A percentile compares a stretch with the other conserved stretches of the same genome.
phyloP scores from a whole-genome alignment of 2,113 vertebrate species.

The Baryphthengus martii region DNA sequence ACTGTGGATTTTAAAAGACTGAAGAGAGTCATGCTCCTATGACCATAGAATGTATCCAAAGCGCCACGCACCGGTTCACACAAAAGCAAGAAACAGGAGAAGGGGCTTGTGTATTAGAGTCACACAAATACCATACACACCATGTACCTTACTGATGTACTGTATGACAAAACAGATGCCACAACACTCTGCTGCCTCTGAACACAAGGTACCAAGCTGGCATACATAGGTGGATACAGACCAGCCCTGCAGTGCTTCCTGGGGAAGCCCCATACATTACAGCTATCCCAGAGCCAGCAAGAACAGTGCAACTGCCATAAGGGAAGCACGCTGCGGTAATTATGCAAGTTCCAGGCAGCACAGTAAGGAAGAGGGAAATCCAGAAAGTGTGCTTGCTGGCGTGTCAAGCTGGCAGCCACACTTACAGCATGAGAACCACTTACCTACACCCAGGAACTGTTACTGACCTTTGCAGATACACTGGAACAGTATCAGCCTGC shows the following conservation, averaged over 20 bases:
- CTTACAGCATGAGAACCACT: neutral
- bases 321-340: neutral
- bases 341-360: accelerated
- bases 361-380: neutral
- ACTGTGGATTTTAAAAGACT: neutral
- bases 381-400: neutral
- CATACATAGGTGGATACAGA: accelerated
- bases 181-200: neutral
- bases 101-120: neutral
- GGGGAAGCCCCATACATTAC: neutral
- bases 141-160: neutral
- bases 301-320: neutral
- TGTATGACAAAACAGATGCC: neutral
- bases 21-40: neutral
- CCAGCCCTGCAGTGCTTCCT: neutral
- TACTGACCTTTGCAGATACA: neutral
- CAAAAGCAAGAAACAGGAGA: neutral
- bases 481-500: neutral
- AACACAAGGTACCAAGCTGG: neutral
- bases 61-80: neutral
- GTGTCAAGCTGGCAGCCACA: neutral
- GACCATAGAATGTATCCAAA: neutral
- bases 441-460: neutral
- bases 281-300: neutral
- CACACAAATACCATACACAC: neutral